Percentiles rank a stretch among this genome's conserved stretches.
These are phyloP conservation scores for Druceiella hillmani DNA, from an alignment of 2,888 invertebrate genomes.

Conservation along the genomic window DNA sequence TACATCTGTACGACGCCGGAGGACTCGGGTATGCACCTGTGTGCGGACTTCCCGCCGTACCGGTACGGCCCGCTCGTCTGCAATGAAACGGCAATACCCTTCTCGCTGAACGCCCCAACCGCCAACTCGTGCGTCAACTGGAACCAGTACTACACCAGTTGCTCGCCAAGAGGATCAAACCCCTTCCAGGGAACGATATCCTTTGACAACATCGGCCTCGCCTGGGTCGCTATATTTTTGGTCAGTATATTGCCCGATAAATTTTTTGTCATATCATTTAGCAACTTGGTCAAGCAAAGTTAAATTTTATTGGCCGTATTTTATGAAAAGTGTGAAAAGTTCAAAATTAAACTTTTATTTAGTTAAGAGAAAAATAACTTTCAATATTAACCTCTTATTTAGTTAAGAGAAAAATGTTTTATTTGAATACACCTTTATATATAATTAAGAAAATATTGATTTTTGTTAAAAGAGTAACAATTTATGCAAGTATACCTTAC, in stretches of 20 bases:
- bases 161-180: slow-evolving; percentile 88
- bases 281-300: too few relatives aligned
- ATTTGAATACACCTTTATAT: too few relatives aligned
- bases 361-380: too few relatives aligned
- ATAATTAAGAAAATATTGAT: too few relatives aligned
- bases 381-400: too few relatives aligned
- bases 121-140: slow-evolving; percentile 90
- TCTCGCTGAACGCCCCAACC: slow-evolving; percentile 57
- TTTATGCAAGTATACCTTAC: too few relatives aligned
- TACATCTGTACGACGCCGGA: slow-evolving; percentile 94
- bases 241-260: slow-evolving; percentile 70
- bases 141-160: slow-evolving; percentile 97
- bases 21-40: slow-evolving; percentile 92
- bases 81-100: slow-evolving; percentile 62
- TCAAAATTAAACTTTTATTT: too few relatives aligned
- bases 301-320: too few relatives aligned
- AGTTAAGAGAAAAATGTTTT: too few relatives aligned
- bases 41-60: slow-evolving; percentile 76
- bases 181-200: slow-evolving; percentile 99
- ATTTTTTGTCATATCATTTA: too few relatives aligned
- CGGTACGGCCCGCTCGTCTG: slow-evolving; percentile 69
- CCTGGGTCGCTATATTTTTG: slow-evolving; percentile 99
- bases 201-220: slow-evolving; percentile 99
- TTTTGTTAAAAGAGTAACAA: too few relatives aligned
- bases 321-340: too few relatives aligned